Evolutionary conservation across 2,888 invertebrate species (phyloP).

Genomic region (Fragum whitleyi): DNA sequence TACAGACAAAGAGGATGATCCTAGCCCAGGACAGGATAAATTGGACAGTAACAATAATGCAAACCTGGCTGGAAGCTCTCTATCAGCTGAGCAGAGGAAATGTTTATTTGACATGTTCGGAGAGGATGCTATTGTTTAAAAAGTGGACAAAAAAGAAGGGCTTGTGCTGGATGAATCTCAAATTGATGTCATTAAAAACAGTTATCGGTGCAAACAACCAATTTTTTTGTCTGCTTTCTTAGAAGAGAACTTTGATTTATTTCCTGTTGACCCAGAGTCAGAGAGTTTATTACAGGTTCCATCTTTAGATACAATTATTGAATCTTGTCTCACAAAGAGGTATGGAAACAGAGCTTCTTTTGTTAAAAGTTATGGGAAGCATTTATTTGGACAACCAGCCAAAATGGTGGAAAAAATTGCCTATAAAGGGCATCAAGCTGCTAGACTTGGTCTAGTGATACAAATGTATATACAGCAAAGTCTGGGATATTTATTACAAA

Average conservation of each 20-base stretch:
- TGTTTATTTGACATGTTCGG: constrained; percentile 44
- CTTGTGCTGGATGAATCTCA: constrained; percentile 23
- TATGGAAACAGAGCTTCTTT: constrained; percentile 46
- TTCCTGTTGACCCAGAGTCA: constrained; percentile 28
- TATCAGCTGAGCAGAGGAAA: constrained; percentile 3
- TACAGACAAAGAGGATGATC: neutral
- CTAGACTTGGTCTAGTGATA: constrained; percentile 36
- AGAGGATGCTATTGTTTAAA: constrained; percentile 24
- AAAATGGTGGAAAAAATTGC: constrained; percentile 52
- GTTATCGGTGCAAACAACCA: constrained; percentile 41
- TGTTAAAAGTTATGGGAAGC: constrained; percentile 36
- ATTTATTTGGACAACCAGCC: constrained; percentile 33
- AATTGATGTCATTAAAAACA: constrained; percentile 24
- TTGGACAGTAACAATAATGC: neutral
- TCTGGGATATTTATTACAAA: constrained; percentile 35
- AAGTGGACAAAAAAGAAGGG: constrained; percentile 2
- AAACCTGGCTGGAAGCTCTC: neutral
- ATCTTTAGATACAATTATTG: constrained; percentile 48
- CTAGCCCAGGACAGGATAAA: neutral
- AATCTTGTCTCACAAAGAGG: constrained; percentile 32
- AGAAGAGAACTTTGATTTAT: constrained; percentile 14
- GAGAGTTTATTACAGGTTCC: constrained; percentile 42
- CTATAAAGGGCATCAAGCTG: constrained; percentile 50
- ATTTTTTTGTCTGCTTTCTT: constrained; percentile 42
- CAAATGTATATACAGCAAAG: constrained; percentile 42